phyloP scores from a whole-genome alignment of 2,113 vertebrate species.

The Brienomyrus brachyistius region DNA sequence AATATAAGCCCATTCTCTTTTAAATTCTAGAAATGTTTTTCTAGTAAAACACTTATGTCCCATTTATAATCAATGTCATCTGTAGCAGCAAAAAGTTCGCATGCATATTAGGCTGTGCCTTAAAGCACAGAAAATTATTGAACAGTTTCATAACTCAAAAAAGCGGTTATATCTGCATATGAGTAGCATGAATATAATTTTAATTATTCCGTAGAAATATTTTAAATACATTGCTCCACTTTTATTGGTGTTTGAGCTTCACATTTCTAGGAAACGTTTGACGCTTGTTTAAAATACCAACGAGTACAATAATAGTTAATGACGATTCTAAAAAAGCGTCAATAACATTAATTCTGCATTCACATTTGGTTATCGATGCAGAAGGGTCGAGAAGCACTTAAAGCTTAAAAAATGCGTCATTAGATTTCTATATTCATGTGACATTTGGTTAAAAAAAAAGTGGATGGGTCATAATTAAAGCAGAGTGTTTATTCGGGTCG shows the following conservation, averaged over 20 bases:
- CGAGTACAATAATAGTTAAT: background rate
- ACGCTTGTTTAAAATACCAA: background rate
- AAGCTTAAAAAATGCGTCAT: background rate
- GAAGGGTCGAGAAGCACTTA: background rate
- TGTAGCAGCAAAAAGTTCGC: background rate
- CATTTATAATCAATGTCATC: background rate
- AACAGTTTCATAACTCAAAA: background rate
- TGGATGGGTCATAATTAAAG: conserved; percentile 79
- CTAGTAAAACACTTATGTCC: background rate
- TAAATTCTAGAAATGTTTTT: background rate
- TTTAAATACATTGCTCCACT: background rate
- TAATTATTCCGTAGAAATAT: background rate
- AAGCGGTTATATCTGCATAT: background rate
- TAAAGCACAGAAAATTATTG: background rate
- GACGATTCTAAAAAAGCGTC: background rate
- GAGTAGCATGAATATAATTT: background rate
- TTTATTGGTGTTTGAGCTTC: background rate
- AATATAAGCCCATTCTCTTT: conserved; percentile 19
- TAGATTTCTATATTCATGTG: background rate
- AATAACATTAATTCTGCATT: background rate
- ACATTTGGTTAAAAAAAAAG: background rate
- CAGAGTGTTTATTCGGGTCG: conserved; percentile 88
- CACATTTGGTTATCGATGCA: background rate
- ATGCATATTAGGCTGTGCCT: background rate
- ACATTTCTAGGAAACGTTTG: background rate